Percentiles rank a stretch among this genome's conserved stretches.
Conservation (phyloP, 2,888 invertebrate species). For the Erannis defoliaria region DNA sequence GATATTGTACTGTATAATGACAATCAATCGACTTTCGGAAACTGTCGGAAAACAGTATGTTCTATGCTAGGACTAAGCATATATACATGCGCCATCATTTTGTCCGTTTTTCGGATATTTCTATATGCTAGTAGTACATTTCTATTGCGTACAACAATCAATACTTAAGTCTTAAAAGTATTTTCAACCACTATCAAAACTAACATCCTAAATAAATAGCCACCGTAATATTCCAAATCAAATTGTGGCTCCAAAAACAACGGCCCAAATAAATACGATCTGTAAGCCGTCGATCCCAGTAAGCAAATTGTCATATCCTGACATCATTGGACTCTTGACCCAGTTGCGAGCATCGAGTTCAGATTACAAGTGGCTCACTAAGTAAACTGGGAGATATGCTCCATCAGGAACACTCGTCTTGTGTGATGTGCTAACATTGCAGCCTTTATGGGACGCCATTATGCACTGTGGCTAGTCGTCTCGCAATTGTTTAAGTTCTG, state of each 20-base stretch:
- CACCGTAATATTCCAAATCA: slow-evolving; percentile 19
- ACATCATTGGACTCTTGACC: slow-evolving; percentile 66
- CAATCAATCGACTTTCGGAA: no score
- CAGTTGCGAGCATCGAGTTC: slow-evolving; percentile 56
- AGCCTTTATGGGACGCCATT: slow-evolving; percentile 12
- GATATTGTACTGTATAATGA: no score
- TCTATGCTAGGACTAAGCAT: no score
- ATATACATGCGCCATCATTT: no score
- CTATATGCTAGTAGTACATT: no score
- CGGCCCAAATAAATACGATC: slow-evolving; percentile 38
- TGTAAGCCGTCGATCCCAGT: slow-evolving; percentile 44
- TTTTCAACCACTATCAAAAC: slow-evolving; percentile 6
- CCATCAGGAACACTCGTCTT: slow-evolving; percentile 61
- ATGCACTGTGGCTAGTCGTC: background rate
- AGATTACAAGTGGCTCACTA: slow-evolving; percentile 64
- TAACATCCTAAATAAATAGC: slow-evolving; percentile 27
- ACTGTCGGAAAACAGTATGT: no score
- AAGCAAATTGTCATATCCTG: slow-evolving; percentile 54
- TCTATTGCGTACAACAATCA: no score
- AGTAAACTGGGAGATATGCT: slow-evolving; percentile 61
- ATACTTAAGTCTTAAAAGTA: no score
- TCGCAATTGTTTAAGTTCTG: background rate
- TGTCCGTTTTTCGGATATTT: no score
- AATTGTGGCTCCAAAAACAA: slow-evolving; percentile 27
- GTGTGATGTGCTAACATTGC: slow-evolving; percentile 55